Evolutionary conservation across 2,797 vertebrate species (phyloP).

Genomic region (Psittacula echo): DNA sequence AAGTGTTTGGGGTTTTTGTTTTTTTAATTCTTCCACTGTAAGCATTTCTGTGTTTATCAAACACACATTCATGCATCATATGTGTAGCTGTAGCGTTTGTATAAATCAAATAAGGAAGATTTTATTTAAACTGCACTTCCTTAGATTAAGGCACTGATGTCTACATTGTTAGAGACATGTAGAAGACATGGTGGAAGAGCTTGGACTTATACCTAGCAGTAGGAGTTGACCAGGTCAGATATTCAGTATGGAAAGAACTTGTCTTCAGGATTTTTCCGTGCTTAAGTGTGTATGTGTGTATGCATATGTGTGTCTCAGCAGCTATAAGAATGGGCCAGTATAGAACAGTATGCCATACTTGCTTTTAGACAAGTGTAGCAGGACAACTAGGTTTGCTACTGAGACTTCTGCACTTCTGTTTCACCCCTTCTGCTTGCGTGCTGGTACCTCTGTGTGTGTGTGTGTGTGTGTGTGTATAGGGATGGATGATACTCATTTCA

Average conservation of each 20-base stretch:
- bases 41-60: constrained; percentile 4
- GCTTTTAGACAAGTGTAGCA: background rate
- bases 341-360: background rate
- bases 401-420: constrained; percentile 8
- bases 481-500: background rate
- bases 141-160: constrained; percentile 6
- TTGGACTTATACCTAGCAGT: background rate
- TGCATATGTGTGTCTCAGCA: background rate
- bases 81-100: constrained; percentile 2
- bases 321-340: constrained; percentile 39
- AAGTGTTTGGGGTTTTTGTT: background rate
- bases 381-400: constrained; percentile 4
- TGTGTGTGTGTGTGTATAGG: background rate
- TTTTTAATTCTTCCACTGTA: background rate
- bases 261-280: background rate
- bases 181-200: background rate
- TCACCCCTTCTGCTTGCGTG: background rate
- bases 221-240: background rate
- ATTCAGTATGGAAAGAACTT: background rate
- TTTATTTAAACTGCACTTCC: background rate
- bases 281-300: background rate
- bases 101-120: background rate
- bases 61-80: background rate
- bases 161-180: background rate
- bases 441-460: background rate